phyloP scores from a whole-genome alignment of 2,888 invertebrate species.

The Neuroscelio doddi region DNA sequence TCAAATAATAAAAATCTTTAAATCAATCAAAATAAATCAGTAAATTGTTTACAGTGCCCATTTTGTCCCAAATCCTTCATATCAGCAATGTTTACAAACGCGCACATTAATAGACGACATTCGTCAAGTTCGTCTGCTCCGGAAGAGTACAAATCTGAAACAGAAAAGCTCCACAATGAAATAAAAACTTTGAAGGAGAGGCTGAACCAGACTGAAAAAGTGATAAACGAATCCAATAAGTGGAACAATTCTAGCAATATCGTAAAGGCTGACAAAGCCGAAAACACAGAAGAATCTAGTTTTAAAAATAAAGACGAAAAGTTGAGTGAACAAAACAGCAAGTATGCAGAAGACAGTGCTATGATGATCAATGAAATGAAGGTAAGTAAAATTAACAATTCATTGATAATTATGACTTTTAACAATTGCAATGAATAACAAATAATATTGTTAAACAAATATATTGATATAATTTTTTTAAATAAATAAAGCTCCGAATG shows the following conservation, averaged over 20 bases:
- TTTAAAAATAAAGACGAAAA: constrained; percentile 26
- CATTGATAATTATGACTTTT: too few relatives aligned
- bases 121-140: constrained; percentile 61
- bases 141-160: constrained; percentile 74
- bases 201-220: constrained; percentile 76
- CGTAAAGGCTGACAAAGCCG: constrained; percentile 34
- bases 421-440: too few relatives aligned
- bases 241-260: constrained; percentile 19
- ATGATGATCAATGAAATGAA: constrained; percentile 65
- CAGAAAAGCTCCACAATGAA: constrained; percentile 78
- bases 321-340: constrained; percentile 57
- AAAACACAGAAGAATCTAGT: constrained; percentile 36
- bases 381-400: too few relatives aligned
- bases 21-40: background rate
- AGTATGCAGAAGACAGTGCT: constrained; percentile 31
- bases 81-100: constrained; percentile 77
- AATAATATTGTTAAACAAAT: too few relatives aligned
- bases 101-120: constrained; percentile 79
- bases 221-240: constrained; percentile 70
- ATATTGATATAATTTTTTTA: too few relatives aligned
- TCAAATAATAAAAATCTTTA: background rate
- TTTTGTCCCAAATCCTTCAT: constrained; percentile 81
- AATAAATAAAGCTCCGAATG: constrained; percentile 31
- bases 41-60: constrained; percentile 74
- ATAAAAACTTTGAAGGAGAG: constrained; percentile 79